Percentiles rank a stretch among this genome's conserved stretches.
These are phyloP conservation scores for Tillus elongatus DNA, from an alignment of 2,888 invertebrate genomes.

Conservation along the genomic window DNA sequence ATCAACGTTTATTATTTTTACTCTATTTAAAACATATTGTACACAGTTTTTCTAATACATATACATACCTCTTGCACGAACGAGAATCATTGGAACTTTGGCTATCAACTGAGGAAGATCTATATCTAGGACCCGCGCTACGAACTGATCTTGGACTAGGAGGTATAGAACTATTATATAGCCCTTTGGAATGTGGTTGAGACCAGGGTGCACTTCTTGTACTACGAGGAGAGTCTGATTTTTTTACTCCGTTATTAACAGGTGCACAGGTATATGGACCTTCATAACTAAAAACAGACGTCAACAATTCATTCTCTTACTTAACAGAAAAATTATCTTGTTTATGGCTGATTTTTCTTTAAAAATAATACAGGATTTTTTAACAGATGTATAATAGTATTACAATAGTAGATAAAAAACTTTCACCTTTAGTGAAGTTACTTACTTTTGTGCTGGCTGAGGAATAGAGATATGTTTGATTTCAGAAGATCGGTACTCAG, in stretches of 20 bases:
- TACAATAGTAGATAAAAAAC: too few relatives aligned
- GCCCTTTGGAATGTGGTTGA: slow-evolving; percentile 60
- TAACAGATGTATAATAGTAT: too few relatives aligned
- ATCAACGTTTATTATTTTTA: too few relatives aligned
- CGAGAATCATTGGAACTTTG: slow-evolving; percentile 82
- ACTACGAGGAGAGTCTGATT: slow-evolving; percentile 67
- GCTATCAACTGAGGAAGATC: slow-evolving; percentile 79
- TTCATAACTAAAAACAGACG: too few relatives aligned
- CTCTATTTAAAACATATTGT: too few relatives aligned
- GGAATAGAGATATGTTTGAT: slow-evolving; percentile 49
- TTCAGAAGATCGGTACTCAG: slow-evolving; percentile 38
- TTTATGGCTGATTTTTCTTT: too few relatives aligned
- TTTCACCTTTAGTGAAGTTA: too few relatives aligned
- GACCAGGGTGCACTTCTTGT: slow-evolving; percentile 76
- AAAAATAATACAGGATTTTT: too few relatives aligned
- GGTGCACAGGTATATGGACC: slow-evolving; percentile 18
- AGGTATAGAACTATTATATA: slow-evolving; percentile 49
- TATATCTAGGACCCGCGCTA: slow-evolving; percentile 55
- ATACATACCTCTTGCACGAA: slow-evolving; percentile 59
- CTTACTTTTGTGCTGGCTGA: slow-evolving; percentile 43
- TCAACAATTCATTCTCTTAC: too few relatives aligned
- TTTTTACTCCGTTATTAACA: slow-evolving; percentile 25
- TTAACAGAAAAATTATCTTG: too few relatives aligned
- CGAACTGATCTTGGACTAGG: slow-evolving; percentile 76
- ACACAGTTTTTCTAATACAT: too few relatives aligned